phyloP scores from a whole-genome alignment of 2,888 invertebrate genomes.

The Drosophila acutilabella region DNA sequence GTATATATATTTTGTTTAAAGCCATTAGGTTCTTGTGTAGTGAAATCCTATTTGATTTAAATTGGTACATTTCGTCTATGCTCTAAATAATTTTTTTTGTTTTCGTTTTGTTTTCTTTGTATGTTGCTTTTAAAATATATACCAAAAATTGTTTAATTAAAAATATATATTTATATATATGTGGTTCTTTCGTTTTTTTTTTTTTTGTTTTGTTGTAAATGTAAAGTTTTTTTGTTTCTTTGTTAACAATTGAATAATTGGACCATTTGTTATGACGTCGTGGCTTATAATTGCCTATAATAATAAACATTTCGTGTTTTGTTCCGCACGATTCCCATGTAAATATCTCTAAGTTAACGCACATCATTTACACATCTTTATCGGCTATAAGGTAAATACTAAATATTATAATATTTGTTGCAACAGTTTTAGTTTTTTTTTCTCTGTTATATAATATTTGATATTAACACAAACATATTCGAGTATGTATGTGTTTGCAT shows the following conservation, averaged over 20 bases:
- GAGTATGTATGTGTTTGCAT: constrained; percentile 15
- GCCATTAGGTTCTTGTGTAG: constrained; percentile 70
- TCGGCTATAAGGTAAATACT: constrained; percentile 40
- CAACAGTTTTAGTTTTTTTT: constrained; percentile 51
- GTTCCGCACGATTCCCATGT: constrained; percentile 74
- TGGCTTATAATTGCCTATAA: constrained; percentile 61
- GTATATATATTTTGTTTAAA: constrained; percentile 62
- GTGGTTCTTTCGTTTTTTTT: constrained; percentile 23
- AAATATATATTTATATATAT: constrained; percentile 64
- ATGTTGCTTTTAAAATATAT: constrained; percentile 63
- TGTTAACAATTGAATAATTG: constrained; percentile 77
- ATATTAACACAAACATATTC: constrained; percentile 30
- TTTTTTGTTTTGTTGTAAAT: constrained; percentile 44
- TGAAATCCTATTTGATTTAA: constrained; percentile 71
- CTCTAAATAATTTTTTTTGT: constrained; percentile 29
- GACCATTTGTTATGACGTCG: constrained; percentile 75
- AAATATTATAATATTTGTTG: constrained; percentile 50
- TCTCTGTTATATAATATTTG: constrained; percentile 31
- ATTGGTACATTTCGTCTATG: constrained; percentile 67
- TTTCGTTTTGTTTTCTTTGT: constrained; percentile 16
- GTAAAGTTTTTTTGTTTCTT: constrained; percentile 52
- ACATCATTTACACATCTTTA: constrained; percentile 59
- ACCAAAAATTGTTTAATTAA: constrained; percentile 63
- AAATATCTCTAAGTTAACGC: constrained; percentile 60
- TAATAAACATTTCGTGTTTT: constrained; percentile 56